phyloP scores from a whole-genome alignment of 1,140 invertebrate genomes.

The Eufriesea mexicana region DNA sequence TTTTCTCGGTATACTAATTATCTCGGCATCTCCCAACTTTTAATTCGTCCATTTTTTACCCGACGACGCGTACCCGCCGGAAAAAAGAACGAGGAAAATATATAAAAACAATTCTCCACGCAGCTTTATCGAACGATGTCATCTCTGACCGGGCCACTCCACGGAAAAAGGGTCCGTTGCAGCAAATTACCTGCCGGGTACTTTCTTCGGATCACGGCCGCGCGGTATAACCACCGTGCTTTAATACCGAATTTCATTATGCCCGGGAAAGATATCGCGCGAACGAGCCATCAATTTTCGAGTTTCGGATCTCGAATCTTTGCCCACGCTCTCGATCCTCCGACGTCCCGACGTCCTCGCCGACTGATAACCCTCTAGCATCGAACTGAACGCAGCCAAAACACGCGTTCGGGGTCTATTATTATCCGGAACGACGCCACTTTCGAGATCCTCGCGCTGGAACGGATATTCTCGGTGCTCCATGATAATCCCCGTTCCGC shows the following conservation, averaged over 20 bases:
- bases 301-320: no score
- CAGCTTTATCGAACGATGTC: constrained; percentile 8
- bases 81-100: not conserved
- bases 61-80: not conserved
- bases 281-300: no score
- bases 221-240: not conserved
- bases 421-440: not conserved
- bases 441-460: not conserved
- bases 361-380: not conserved
- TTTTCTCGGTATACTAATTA: constrained; percentile 17
- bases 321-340: no score
- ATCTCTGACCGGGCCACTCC: not conserved
- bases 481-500: not conserved
- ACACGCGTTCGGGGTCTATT: not conserved
- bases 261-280: not conserved
- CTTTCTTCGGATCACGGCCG: not conserved
- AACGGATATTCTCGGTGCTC: not conserved
- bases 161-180: not conserved
- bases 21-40: not conserved
- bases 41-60: not conserved
- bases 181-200: not conserved
- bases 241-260: not conserved
- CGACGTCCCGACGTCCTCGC: not conserved
- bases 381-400: not conserved
- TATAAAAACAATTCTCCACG: not conserved